Percentiles rank a stretch among this genome's conserved stretches.
Evolutionary conservation across 2,797 vertebrate genomes (phyloP).

Genomic region (Pseudochirops cupreus): DNA sequence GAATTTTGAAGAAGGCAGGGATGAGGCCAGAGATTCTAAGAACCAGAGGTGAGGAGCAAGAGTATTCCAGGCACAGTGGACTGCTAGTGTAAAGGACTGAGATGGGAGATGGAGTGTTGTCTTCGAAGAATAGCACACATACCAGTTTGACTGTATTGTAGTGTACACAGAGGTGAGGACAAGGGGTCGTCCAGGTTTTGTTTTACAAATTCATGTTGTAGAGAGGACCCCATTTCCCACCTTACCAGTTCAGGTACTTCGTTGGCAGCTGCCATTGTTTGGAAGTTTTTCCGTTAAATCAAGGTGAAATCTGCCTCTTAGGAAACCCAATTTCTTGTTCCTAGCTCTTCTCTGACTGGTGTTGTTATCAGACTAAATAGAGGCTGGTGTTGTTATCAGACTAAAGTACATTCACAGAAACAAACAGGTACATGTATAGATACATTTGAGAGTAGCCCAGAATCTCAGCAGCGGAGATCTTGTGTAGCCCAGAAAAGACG

Average conservation of each 20-base stretch:
- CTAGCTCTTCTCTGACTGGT: neutral
- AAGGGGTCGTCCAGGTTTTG: neutral
- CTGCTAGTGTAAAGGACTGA: neutral
- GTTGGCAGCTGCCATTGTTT: neutral
- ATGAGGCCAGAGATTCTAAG: neutral
- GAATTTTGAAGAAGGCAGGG: neutral
- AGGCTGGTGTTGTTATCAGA: constrained; percentile 1
- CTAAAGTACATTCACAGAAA: neutral
- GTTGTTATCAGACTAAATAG: constrained; percentile 31
- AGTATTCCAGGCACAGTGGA: neutral
- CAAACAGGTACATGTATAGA: neutral
- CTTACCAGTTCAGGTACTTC: neutral
- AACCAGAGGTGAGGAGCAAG: neutral
- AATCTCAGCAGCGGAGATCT: constrained; percentile 8
- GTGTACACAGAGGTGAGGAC: neutral
- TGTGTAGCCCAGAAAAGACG: neutral
- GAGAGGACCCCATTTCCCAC: neutral
- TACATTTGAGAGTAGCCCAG: neutral
- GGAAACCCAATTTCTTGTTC: neutral
- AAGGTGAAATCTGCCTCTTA: neutral
- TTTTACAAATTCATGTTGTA: neutral
- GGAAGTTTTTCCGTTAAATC: neutral
- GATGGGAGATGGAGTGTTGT: neutral
- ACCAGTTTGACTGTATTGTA: neutral
- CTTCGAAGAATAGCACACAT: neutral